Base-by-base conservation (phyloP, 2,113 vertebrate species). In the Tragulus kanchil region DNA sequence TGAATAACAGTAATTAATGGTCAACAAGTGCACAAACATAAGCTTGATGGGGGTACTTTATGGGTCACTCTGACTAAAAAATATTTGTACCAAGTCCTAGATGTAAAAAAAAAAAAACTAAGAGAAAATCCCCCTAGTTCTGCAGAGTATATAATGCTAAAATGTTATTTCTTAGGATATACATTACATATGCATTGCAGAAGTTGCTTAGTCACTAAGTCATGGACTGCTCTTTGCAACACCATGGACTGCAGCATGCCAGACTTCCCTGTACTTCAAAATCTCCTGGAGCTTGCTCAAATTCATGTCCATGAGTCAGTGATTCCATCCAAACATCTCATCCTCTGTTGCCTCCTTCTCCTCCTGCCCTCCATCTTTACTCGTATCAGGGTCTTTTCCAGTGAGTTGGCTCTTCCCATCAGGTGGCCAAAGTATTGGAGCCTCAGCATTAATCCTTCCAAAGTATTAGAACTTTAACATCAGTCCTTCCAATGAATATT, bases 1-100 rank as follows among this genome's bases (percentile, higher is more conserved):
- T 87, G 89, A 96, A 58, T 61, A 93, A 25, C 85, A 87, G 87
- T 71, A 91, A 45, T 78, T 48, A n/a, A 15, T 50, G 28, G 25
- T 92, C 56, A 67, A 15, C 77, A 64, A 42, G 19, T 36, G 12
- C 1, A 11, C 67, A 48, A 6, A 50, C 65, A 36, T 96, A 54
- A 52, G 67, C 15, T 23, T 90, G 67, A 11, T 75, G 58, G 89
- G 31, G 16, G 13, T 61, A 19, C 19, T 48, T 52, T 14, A 84
- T 6, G 11, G 71, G 64, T 42, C 69, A 83, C 71, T 90, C 28
- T 6, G 61, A 36, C 17, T 31, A 48, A 75, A 82, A 94, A 79
- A 25, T 28, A 28, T 65, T 77, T 91, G 56, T 42, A 54, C 11
- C 19, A 45, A 64, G 31, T 85, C 36, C 50, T 92, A 67, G 5